phyloP scores from a whole-genome alignment of 1,140 invertebrate species.

The Platyscapa corneri region DNA sequence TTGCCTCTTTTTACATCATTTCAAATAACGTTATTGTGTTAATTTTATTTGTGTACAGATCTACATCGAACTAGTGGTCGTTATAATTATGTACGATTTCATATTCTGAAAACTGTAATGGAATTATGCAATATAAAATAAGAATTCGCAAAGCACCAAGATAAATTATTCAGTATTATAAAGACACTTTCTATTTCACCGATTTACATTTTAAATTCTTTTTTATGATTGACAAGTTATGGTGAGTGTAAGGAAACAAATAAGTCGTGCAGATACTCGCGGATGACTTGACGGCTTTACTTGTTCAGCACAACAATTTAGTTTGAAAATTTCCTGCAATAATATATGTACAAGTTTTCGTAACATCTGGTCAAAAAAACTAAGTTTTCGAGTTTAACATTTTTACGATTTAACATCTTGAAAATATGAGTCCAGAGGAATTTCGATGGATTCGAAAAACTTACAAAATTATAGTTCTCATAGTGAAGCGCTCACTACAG shows the following conservation, averaged over 20 bases:
- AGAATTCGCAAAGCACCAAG: not conserved
- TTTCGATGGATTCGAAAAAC: not conserved
- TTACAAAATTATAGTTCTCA: not conserved
- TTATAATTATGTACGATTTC: not conserved
- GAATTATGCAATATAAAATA: not conserved
- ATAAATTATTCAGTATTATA: not conserved
- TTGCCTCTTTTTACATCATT: no score
- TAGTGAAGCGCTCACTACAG: not conserved
- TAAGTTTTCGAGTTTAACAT: not conserved
- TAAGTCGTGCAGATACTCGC: not conserved
- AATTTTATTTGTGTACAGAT: no score
- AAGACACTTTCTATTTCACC: not conserved
- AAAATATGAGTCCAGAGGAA: not conserved
- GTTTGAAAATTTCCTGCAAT: not conserved
- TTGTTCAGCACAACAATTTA: not conserved
- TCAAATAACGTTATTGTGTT: no score
- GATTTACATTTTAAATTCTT: not conserved
- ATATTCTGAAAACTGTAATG: not conserved
- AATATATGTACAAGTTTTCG: not conserved
- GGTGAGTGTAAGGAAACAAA: no score
- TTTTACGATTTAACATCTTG: not conserved
- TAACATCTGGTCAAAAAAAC: not conserved
- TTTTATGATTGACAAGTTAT: not conserved
- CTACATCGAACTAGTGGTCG: not conserved
- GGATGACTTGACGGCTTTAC: not conserved